Base-by-base conservation (phyloP, 2,888 invertebrate species). In the Leuctra nigra region DNA sequence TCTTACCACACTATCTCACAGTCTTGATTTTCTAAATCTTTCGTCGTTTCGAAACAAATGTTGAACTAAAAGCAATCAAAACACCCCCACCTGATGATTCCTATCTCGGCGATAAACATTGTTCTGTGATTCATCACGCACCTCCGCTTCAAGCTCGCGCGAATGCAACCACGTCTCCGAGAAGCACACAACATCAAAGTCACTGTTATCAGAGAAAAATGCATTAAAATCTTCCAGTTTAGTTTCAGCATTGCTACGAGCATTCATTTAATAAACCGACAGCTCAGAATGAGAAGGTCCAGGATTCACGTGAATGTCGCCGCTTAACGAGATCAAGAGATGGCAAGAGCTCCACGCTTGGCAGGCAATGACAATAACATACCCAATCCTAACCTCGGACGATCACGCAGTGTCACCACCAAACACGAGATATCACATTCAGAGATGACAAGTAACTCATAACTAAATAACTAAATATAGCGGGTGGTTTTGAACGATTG, bases 291-390 rank as follows among this genome's bases (percentile, higher is more conserved):
- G n/a, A n/a, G n/a, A n/a, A n/a, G 46, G 46, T 13, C 46, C 46
- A 13, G 46, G 46, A 23, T 46, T 46, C 23, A 46, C 46, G 6
- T 46, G 46, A 11, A 46, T 46, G 23, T 46, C 20, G 22, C 46
- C 46, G 22, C 22, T n/a, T 6, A 46, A 24, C 13, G 23, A 20
- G 7, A 46, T 20, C 6, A 46, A 23, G 1, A 46, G 23, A 9
- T 23, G n/a, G n/a, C n/a, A n/a, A n/a, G n/a, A n/a, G n/a, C n/a
- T n/a, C n/a, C n/a, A n/a, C n/a, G n/a, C n/a, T n/a, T n/a, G n/a
- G n/a, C n/a, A n/a, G n/a, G n/a, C n/a, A n/a, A n/a, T n/a, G n/a
- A n/a, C n/a, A n/a, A n/a, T n/a, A n/a, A n/a, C n/a, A n/a, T n/a
- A n/a, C n/a, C n/a, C n/a, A n/a, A n/a, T n/a, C n/a, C n/a, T n/a